A percentile compares a stretch with the other conserved stretches of the same genome.
Conservation (phyloP, 2,888 invertebrate species). For the Andrena haemorrhoa region DNA sequence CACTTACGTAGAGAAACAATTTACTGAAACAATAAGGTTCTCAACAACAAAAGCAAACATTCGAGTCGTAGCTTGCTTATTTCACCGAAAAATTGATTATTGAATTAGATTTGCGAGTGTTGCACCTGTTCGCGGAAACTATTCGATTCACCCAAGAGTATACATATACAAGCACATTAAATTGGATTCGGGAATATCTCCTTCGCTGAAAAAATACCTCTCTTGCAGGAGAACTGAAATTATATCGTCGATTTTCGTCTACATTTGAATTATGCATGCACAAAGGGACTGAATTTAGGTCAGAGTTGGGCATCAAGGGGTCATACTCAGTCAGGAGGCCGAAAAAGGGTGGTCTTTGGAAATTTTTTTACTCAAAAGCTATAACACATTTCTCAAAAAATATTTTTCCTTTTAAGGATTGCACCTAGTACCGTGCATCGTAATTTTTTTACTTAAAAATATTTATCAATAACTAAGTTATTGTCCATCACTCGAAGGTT, state of each 20-base stretch:
- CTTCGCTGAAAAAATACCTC: background rate
- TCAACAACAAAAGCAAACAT: background rate
- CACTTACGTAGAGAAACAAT: background rate
- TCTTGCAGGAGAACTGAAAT: background rate
- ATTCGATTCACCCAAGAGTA: slow-evolving; percentile 26
- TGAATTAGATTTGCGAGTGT: slow-evolving; percentile 11
- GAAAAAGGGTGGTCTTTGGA: no score
- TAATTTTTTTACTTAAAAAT: no score
- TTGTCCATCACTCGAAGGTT: no score
- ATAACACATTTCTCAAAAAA: no score
- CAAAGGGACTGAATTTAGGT: no score
- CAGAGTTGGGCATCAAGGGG: no score
- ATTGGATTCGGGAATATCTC: slow-evolving; percentile 2
- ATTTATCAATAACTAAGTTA: no score
- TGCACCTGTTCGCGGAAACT: slow-evolving; percentile 16
- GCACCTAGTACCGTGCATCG: no score
- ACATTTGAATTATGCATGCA: no score
- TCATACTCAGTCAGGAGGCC: no score
- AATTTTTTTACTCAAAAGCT: no score
- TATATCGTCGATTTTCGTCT: background rate
- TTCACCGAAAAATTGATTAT: background rate
- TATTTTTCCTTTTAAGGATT: no score
- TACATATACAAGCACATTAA: background rate
- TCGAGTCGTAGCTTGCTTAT: background rate
- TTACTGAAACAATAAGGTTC: background rate